Evolutionary conservation across 2,888 invertebrate genomes (phyloP).

Genomic region (Cephus spinipes): DNA sequence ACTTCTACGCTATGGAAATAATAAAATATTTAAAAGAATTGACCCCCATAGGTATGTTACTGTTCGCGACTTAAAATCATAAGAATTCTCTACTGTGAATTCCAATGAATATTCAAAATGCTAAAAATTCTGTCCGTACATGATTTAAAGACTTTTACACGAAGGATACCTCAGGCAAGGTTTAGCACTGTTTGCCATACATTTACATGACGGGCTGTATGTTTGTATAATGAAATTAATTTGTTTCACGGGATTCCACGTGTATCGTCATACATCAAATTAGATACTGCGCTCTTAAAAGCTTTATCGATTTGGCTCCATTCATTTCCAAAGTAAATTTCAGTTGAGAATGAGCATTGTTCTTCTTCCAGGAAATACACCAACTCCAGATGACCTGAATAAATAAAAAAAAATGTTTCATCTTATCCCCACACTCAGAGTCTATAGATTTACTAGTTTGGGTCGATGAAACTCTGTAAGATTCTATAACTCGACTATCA

Average conservation of each 20-base stretch:
- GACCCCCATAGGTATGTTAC: background rate
- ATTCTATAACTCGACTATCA: background rate
- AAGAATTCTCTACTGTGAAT: background rate
- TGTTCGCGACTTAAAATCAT: background rate
- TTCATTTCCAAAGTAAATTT: background rate
- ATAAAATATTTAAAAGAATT: background rate
- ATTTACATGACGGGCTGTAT: constrained; percentile 10
- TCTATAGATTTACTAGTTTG: background rate
- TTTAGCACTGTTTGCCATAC: background rate
- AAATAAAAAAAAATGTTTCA: background rate
- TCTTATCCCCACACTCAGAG: background rate
- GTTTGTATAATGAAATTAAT: constrained; percentile 18
- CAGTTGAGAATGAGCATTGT: background rate
- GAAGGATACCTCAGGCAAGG: background rate
- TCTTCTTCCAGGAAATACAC: background rate
- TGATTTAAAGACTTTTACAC: background rate
- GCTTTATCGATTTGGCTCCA: background rate
- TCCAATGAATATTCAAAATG: background rate
- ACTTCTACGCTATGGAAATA: background rate
- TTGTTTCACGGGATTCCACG: constrained; percentile 11
- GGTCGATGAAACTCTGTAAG: background rate
- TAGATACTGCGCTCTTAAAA: constrained; percentile 1
- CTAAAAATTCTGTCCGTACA: background rate
- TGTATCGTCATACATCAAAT: constrained; percentile 10
- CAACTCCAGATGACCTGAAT: background rate